phyloP scores from a whole-genome alignment of 2,113 vertebrate genomes.

The Lichenostomus cassidix region DNA sequence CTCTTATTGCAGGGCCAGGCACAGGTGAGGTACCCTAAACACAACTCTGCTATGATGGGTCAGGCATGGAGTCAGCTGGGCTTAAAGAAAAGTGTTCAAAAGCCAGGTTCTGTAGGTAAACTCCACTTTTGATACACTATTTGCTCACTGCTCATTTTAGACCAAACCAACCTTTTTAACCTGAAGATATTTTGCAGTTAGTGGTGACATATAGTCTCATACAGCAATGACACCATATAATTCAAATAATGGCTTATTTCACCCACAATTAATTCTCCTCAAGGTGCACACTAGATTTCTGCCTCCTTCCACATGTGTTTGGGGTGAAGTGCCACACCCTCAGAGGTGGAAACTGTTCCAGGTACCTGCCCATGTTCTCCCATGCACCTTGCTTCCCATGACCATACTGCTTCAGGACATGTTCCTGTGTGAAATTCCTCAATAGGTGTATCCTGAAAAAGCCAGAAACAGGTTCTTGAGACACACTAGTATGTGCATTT shows the following conservation, averaged over 20 bases:
- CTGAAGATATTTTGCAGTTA: neutral
- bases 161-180: neutral
- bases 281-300: neutral
- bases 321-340: neutral
- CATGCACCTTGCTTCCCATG: neutral
- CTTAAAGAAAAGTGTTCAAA: neutral
- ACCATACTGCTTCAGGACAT: too few relatives aligned
- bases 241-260: neutral
- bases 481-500: neutral
- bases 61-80: neutral
- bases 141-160: neutral
- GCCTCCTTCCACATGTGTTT: neutral
- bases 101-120: neutral
- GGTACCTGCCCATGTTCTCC: neutral
- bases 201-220: fast-evolving
- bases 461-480: neutral
- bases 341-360: neutral
- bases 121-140: neutral
- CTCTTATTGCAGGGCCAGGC: neutral
- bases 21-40: neutral
- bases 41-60: neutral
- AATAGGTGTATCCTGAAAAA: neutral
- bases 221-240: neutral
- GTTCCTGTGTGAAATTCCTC: neutral
- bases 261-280: neutral